Evolutionary conservation across 2,797 vertebrate species (phyloP), one percentile per base, ranked within the genome.

Genomic region (Peromyscus melanophrys): DNA sequence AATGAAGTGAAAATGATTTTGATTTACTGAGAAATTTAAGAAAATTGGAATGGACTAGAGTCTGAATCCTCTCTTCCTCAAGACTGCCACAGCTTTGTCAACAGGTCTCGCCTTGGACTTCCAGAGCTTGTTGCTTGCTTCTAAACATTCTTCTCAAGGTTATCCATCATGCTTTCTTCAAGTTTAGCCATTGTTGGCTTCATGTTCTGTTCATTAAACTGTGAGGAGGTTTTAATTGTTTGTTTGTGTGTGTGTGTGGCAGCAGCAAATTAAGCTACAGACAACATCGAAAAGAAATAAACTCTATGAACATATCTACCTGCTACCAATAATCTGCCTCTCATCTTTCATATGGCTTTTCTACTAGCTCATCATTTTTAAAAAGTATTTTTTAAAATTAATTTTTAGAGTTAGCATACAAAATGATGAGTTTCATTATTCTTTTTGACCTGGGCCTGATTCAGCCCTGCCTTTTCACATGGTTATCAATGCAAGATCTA

Each of bases 1-100:
- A 73, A 40, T 88, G 87, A 96, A 85, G 84, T 94, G 90, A 96
- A 95, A 96, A 96, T 90, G 80, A 96, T 93, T 97, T 97, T 94
- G 94, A 97, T 96, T 95, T 89, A 93, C 71, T 65, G 13, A 85
- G 94, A 96, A 97, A 93, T 55, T 80, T 67, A 93, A 96, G 80
- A 87, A 96, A 93, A 94, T 88, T 31, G 34, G 95, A 94, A 90
- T 69, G 90, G 95, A 91, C 46, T 49, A 49, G 65, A 93, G n/a
- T 87, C 17, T 67, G 40, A 40, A 57, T 96, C 90, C 37, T 94
- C 23, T 92, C 84, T 89, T 96, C 69, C 40, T 94, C 43, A 89
- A 92, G 75, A 93, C 77, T 0, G 0, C 25, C 57, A 81, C 75
- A 63, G 43, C 90, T 78, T 86, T 83, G 91, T 63, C 77, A 40